Base-by-base conservation (phyloP, 2,888 invertebrate genomes). In the Drosophila neotestacea region DNA sequence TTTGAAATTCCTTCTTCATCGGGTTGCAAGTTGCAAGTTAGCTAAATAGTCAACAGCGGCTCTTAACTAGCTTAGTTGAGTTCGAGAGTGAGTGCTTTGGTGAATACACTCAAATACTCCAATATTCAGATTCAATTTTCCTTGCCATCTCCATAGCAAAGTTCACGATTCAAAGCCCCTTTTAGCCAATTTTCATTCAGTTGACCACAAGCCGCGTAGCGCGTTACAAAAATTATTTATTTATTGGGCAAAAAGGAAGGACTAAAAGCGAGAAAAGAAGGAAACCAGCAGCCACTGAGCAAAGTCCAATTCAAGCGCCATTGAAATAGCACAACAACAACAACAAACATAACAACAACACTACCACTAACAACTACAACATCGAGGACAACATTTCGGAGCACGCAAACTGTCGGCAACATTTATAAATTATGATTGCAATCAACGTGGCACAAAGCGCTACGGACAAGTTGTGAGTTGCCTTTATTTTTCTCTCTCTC, bases 381-480 rank as follows among this genome's bases (percentile, higher is more conserved):
- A 55, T 30, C 11, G 34, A 52, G 70, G 48, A 32, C 63, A 64
- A 71, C 59, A 63, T 71, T 69, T 71, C 48, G 62, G 65, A 51
- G 67, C 66, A 62, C 69, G 76, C 79, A 69, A 81, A 80, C 88
- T 85, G 88, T 85, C 84, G 84, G 85, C 85, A 88, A 77, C 88
- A 85, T 85, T 85, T 85, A 88, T 88, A 85, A 85, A 85, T 85
- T 86, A 85, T 85, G 89, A 85, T 88, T 85, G 88, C 85, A 85
- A 85, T 85, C 89, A 85, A 88, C 88, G 79, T 76, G 78, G 72
- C 76, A 85, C 85, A 87, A 83, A 83, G 85, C 76, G 59, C 56
- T 56, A 22, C 22, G 64, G 62, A 64, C 73, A 64, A 66, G 64
- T 58, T 73, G 59, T 55, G 47, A 77, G 56, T 66, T 48, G 78